Evolutionary conservation across 2,888 invertebrate species (phyloP).

Genomic region (Habroteleia sp.): DNA sequence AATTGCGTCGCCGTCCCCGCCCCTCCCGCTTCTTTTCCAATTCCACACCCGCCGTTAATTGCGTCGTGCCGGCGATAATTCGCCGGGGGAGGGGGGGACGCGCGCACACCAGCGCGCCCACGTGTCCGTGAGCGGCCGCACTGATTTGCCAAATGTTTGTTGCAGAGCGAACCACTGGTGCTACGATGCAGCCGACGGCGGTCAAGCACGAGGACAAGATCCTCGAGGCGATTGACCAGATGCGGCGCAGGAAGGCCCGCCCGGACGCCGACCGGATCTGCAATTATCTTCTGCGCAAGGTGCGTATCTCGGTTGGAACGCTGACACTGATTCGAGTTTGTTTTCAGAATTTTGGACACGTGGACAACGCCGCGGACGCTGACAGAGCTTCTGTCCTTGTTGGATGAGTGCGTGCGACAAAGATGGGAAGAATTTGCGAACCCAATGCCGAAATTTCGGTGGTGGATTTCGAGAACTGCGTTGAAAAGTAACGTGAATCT

Average conservation of each 20-base stretch:
- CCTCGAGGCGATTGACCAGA: conserved; percentile 91
- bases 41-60: conserved; percentile 6
- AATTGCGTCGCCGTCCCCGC: not conserved
- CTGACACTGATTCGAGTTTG: no score
- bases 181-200: conserved; percentile 80
- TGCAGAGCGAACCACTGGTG: conserved; percentile 18
- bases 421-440: no score
- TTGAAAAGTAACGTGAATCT: no score
- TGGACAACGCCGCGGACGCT: not conserved
- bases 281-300: conserved; percentile 88
- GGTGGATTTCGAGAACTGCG: no score
- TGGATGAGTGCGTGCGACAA: no score
- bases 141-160: conserved; percentile 23
- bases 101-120: no score
- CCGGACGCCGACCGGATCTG: conserved; percentile 92
- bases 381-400: no score
- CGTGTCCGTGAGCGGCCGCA: no score
- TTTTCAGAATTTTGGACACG: not conserved
- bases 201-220: conserved; percentile 88
- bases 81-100: conserved; percentile 1
- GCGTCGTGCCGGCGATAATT: conserved; percentile 14
- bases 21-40: not conserved
- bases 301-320: no score
- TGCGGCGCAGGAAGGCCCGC: conserved; percentile 91
- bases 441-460: no score